Evolutionary conservation across 2,888 invertebrate species (phyloP).

Genomic region (Saturnia pavonia): DNA sequence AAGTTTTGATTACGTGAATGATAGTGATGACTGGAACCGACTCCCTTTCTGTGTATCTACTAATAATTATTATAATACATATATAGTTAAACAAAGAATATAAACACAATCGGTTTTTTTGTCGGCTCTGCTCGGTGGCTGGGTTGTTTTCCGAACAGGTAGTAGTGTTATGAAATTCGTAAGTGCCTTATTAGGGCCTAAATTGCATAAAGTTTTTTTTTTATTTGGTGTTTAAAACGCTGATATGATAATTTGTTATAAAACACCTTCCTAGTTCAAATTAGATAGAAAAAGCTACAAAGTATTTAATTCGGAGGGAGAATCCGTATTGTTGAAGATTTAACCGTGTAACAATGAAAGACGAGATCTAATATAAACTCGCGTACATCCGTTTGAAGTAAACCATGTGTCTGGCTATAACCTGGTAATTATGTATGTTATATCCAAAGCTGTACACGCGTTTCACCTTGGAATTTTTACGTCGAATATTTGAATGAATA

Average conservation of each 20-base stretch:
- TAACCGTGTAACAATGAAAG: constrained; percentile 7
- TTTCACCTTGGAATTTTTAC: constrained; percentile 6
- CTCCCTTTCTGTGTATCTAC: too few species aligned
- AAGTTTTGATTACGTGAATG: too few species aligned
- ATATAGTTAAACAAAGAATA: too few species aligned
- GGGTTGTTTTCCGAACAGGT: too few species aligned
- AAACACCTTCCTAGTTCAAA: not conserved
- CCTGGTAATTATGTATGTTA: constrained; percentile 6
- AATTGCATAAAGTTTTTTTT: too few species aligned
- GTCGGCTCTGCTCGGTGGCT: too few species aligned
- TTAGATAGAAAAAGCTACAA: not conserved
- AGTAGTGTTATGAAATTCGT: too few species aligned
- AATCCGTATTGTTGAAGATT: constrained; percentile 3
- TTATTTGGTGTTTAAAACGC: too few species aligned
- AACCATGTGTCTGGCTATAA: constrained; percentile 12
- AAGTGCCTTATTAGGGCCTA: too few species aligned
- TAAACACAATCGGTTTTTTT: too few species aligned
- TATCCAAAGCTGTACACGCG: not conserved
- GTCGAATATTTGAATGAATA: not conserved
- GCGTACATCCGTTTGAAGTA: constrained; percentile 10
- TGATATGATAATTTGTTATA: not conserved
- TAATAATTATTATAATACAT: too few species aligned
- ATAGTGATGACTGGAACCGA: too few species aligned
- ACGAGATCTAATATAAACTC: constrained; percentile 9
- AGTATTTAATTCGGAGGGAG: not conserved